phyloP scores from a whole-genome alignment of 2,888 invertebrate genomes.

The Trichacis sp. region DNA sequence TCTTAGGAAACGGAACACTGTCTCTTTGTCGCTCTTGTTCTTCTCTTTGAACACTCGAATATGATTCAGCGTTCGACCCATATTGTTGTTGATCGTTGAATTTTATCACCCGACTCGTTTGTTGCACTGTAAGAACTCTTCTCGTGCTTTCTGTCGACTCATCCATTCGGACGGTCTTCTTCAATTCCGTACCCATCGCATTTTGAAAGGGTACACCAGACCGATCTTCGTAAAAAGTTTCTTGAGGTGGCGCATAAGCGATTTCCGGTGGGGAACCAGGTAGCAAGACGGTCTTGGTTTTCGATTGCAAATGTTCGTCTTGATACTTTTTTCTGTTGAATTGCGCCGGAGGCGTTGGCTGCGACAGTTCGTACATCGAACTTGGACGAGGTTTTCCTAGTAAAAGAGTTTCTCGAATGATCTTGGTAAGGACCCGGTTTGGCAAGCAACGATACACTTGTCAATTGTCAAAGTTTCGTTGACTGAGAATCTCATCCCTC shows the following conservation, averaged over 20 bases:
- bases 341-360: conserved; percentile 70
- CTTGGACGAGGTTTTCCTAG: conserved; percentile 64
- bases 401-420: conserved; percentile 39
- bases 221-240: conserved; percentile 72
- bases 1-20: conserved; percentile 73
- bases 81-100: conserved; percentile 70
- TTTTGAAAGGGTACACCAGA: conserved; percentile 73
- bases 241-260: conserved; percentile 71
- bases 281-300: conserved; percentile 68
- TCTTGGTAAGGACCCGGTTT: conserved; percentile 18
- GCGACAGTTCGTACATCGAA: conserved; percentile 63
- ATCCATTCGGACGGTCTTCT: conserved; percentile 78
- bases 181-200: conserved; percentile 77
- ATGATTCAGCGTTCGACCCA: conserved; percentile 2
- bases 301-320: conserved; percentile 36
- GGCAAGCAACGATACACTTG: conserved; percentile 2
- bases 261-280: conserved; percentile 74
- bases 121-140: conserved; percentile 77
- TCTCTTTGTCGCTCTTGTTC: conserved; percentile 43
- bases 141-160: conserved; percentile 77
- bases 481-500: conserved; percentile 14
- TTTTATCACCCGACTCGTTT: conserved; percentile 78
- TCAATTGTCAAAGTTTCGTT: conserved; percentile 6
- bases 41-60: conserved; percentile 30
- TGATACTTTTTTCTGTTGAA: conserved; percentile 48